Conservation (phyloP, 2,888 invertebrate genomes). For the Spicauda simplicius region DNA sequence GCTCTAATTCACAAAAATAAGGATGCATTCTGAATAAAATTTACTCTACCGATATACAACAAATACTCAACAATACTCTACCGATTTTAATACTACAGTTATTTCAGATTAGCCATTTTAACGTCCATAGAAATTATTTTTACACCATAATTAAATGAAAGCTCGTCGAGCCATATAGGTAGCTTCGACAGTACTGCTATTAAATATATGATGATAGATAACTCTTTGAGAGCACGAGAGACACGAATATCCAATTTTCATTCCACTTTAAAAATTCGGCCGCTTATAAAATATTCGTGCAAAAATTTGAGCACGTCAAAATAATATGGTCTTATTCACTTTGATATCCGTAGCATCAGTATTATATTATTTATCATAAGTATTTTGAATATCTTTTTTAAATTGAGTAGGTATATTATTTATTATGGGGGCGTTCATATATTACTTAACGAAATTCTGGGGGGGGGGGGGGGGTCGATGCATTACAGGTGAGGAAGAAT, state of each 20-base stretch:
- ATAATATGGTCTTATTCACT: constrained; percentile 5
- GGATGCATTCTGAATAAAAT: too few relatives aligned
- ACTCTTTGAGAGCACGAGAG: constrained; percentile 23
- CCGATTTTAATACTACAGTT: too few relatives aligned
- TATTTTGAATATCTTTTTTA: too few relatives aligned
- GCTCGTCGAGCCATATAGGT: constrained; percentile 12
- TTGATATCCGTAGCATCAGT: background rate
- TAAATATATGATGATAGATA: constrained; percentile 37
- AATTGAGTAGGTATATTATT: too few relatives aligned
- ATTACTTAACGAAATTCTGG: too few relatives aligned
- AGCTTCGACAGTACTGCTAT: constrained; percentile 7
- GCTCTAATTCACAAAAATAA: too few relatives aligned
- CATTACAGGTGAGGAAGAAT: too few relatives aligned
- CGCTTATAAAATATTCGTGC: constrained; percentile 2
- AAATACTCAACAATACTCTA: too few relatives aligned
- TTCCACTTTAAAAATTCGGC: constrained; percentile 13
- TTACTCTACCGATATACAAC: too few relatives aligned
- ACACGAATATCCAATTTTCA: constrained; percentile 40
- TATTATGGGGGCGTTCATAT: too few relatives aligned
- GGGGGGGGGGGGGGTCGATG: too few relatives aligned
- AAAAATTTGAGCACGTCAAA: constrained; percentile 1
- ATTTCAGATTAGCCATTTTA: background rate
- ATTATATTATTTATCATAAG: too few relatives aligned
- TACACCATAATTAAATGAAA: constrained; percentile 21
- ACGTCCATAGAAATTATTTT: constrained; percentile 6